A percentile compares a stretch with the other conserved stretches of the same genome.
These are phyloP conservation scores for Diarsia brunnea DNA, from an alignment of 2,888 invertebrate genomes.

Conservation along the genomic window DNA sequence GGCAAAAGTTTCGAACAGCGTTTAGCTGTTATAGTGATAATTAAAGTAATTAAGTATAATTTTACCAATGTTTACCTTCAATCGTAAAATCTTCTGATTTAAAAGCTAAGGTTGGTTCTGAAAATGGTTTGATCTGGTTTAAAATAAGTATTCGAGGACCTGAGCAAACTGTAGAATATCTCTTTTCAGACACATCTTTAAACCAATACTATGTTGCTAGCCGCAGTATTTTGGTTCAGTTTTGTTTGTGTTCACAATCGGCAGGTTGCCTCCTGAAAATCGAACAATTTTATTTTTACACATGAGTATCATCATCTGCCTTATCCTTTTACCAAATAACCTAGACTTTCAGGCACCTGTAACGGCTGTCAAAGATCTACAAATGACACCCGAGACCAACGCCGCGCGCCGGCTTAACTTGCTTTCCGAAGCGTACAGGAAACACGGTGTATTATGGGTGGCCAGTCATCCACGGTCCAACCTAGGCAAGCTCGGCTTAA, in stretches of 20 bases:
- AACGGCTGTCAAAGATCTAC: too few species aligned
- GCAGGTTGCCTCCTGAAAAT: neutral
- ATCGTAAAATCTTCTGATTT: neutral
- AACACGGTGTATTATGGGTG: too few species aligned
- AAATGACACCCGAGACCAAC: too few species aligned
- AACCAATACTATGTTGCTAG: neutral
- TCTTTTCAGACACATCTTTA: neutral
- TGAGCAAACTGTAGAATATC: neutral
- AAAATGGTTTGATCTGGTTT: neutral
- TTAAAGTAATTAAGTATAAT: slow-evolving; percentile 33
- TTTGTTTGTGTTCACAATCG: slow-evolving; percentile 4
- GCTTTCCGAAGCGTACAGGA: too few species aligned
- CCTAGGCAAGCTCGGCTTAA: too few species aligned
- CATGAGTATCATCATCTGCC: too few species aligned
- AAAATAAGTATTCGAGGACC: neutral
- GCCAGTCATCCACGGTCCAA: too few species aligned
- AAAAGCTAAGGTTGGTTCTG: neutral
- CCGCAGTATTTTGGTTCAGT: neutral
- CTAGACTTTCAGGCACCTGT: too few species aligned
- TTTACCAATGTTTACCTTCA: slow-evolving; percentile 7
- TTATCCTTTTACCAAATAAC: too few species aligned
- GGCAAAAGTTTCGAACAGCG: slow-evolving; percentile 44
- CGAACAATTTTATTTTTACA: neutral
- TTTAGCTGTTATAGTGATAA: slow-evolving; percentile 45
- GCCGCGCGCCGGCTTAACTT: too few species aligned